A percentile compares a stretch with the other conserved stretches of the same genome.
These are phyloP conservation scores for Nysson spinosus DNA, from an alignment of 2,888 invertebrate genomes.

Conservation along the genomic window DNA sequence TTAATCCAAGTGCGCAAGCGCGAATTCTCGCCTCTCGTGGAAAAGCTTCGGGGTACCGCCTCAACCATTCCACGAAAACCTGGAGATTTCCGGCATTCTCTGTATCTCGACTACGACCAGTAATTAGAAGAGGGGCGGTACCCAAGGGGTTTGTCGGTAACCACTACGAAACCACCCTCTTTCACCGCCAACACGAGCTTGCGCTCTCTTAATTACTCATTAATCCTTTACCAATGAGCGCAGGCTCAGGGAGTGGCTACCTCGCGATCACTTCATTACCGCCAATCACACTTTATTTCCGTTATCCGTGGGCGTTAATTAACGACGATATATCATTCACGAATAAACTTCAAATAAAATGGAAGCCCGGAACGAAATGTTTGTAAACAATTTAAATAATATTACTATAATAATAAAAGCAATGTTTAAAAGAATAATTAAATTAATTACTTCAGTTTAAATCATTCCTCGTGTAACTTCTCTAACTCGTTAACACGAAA, in stretches of 20 bases:
- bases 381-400: no score
- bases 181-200: slow-evolving; percentile 56
- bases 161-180: slow-evolving; percentile 14
- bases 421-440: no score
- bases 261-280: no score
- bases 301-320: no score
- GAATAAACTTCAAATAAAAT: no score
- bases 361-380: no score
- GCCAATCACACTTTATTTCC: no score
- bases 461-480: no score
- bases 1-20: slow-evolving; percentile 72
- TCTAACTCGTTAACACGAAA: no score
- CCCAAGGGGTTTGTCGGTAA: slow-evolving; percentile 31
- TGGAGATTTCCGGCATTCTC: slow-evolving; percentile 42
- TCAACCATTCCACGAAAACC: slow-evolving; percentile 52
- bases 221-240: slow-evolving; percentile 56
- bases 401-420: no score
- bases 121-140: slow-evolving; percentile 70
- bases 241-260: background rate
- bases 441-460: no score
- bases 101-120: slow-evolving; percentile 54
- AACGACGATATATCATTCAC: no score
- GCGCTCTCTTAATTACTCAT: slow-evolving; percentile 72
- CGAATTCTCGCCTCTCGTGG: slow-evolving; percentile 65
- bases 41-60: slow-evolving; percentile 52